These are phyloP conservation scores for Hemistola chrysoprasaria DNA, from an alignment of 2,888 invertebrate species.

Conservation along the genomic window DNA sequence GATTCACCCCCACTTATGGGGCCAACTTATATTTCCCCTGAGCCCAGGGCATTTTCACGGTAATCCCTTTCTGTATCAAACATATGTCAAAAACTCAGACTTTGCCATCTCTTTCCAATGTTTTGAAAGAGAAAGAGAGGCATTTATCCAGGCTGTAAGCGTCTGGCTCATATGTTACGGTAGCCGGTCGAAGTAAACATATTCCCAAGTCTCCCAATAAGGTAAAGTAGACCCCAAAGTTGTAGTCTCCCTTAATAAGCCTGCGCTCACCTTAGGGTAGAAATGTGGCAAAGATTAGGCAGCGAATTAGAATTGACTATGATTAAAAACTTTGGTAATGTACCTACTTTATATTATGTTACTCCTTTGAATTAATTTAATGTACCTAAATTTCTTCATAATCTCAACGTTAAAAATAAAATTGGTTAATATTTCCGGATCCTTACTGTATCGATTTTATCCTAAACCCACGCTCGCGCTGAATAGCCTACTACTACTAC, in stretches of 20 bases:
- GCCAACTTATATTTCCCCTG: conserved; percentile 70
- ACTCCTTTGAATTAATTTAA: no score
- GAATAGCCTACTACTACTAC: no score
- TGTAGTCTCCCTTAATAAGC: conserved; percentile 80
- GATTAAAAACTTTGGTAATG: no score
- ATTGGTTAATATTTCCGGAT: no score
- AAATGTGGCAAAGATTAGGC: conserved; percentile 29
- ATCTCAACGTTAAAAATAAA: no score
- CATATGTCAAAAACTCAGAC: conserved; percentile 46
- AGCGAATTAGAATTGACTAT: neutral
- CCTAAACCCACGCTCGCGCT: no score
- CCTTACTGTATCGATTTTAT: no score
- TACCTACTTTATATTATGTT: no score
- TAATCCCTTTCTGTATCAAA: conserved; percentile 55
- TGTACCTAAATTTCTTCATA: no score
- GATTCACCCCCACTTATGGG: conserved; percentile 59
- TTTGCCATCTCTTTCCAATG: conserved; percentile 41
- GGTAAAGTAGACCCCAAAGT: conserved; percentile 74
- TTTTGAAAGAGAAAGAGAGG: conserved; percentile 38
- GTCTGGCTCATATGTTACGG: conserved; percentile 35
- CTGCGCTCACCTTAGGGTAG: conserved; percentile 72
- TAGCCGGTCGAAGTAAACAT: conserved; percentile 62
- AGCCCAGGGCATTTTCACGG: conserved; percentile 57
- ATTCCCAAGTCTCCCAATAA: conserved; percentile 64
- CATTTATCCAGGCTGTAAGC: conserved; percentile 18